Evolutionary conservation across 2,888 invertebrate genomes (phyloP), one percentile per base, ranked within the genome.

Genomic region (Luperina nickerlii): DNA sequence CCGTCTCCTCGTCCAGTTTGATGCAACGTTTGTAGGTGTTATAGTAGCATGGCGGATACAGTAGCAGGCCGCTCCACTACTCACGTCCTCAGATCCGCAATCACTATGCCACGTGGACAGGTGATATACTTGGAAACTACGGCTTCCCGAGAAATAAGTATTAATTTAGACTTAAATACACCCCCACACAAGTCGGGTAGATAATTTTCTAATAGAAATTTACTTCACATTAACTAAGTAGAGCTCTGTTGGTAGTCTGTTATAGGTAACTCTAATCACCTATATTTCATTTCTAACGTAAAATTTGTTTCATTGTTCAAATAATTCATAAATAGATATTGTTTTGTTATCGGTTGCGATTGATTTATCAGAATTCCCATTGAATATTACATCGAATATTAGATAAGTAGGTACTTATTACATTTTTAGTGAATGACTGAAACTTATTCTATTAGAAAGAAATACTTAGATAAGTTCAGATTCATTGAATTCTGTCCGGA

Each of bases 401-500:
- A 51, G 38, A 63, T 74, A 69, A 32, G 51, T 51, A 68, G 42
- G 42, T 45, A 45, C 11, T 0, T 48, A 48, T 70, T 48, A 45
- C 38, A 66, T 57, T 67, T 71, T 83, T 51, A 24, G 63, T 78
- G 67, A 83, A 86, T 86, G 74, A n/a, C 27, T 76, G 18, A 76
- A 76, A n/a, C 4, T 65, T 38, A 62, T 66, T 57, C 1, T 24
- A 63, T 66, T 60, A 24, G 24, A 54, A 60, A 57, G 42, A 45
- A 54, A 15, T 9, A 38, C 38, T 38, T 38, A 0, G 24, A 8
- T 62, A n/a, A 27, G 9, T 32, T 24, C 11, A 51, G 3, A 24
- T 66, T 54, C 4, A n/a, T 71, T 62, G 6, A 63, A 51, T 20
- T 45, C 9, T 45, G 32, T 62, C 48, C 20, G 18, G 11, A 18